Conservation (phyloP, 2,888 invertebrate genomes). For the Xanthia togata region DNA sequence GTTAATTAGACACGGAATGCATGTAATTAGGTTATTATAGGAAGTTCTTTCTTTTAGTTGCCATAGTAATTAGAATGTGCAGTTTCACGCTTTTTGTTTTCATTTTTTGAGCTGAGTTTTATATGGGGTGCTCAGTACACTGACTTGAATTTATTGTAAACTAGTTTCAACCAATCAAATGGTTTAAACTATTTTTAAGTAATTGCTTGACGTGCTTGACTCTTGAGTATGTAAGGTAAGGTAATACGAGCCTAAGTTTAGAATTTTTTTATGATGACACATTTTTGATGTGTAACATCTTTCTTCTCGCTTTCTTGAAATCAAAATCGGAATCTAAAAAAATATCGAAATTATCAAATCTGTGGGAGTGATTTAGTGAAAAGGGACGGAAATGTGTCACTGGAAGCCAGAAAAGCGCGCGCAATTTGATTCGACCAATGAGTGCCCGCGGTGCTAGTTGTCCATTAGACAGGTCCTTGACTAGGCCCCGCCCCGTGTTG, state of each 20-base stretch:
- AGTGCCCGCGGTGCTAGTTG: too few relatives aligned
- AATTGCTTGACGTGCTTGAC: too few relatives aligned
- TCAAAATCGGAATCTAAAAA: too few relatives aligned
- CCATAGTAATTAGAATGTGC: conserved; percentile 13
- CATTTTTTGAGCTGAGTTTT: conserved; percentile 1
- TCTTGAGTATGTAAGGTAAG: neutral
- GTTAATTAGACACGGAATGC: conserved; percentile 41
- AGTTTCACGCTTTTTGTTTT: conserved; percentile 39
- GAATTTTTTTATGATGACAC: neutral
- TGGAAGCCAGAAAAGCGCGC: too few relatives aligned
- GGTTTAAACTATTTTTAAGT: neutral
- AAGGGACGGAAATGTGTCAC: too few relatives aligned
- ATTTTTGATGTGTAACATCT: too few relatives aligned
- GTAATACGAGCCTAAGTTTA: neutral
- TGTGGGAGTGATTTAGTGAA: too few relatives aligned
- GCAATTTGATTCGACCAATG: too few relatives aligned
- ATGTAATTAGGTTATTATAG: conserved; percentile 44
- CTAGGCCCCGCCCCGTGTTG: too few relatives aligned
- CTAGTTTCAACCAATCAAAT: neutral
- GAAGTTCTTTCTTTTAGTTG: conserved; percentile 46
- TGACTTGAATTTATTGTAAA: neutral
- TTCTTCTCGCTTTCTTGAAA: too few relatives aligned
- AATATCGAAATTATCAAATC: too few relatives aligned
- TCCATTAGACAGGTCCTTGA: too few relatives aligned
- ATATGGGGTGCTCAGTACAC: neutral